Base-by-base conservation (phyloP, 2,113 vertebrate species). In the Aptenodytes forsteri region DNA sequence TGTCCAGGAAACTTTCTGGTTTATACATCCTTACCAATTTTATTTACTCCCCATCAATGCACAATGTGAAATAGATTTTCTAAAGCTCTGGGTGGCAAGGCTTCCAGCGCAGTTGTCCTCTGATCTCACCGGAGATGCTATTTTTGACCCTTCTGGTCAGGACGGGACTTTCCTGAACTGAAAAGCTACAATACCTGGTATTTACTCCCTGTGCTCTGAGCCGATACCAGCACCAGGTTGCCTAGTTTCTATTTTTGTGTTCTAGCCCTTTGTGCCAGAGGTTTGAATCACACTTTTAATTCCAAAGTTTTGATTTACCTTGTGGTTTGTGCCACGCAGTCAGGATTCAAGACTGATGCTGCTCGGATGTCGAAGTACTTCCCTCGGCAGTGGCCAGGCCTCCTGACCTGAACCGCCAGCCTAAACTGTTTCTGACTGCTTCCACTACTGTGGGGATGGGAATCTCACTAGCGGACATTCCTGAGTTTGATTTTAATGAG, bases 301-400 rank as follows among this genome's bases (percentile, higher is more conserved):
- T 75, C 42, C 29, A 4, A n/a, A 75, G 5, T 50, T 82, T 71
- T 83, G 32, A 64, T 76, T 92, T 64, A 11, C 29, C 2, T 32
- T 85, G 38, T 56, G 67, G 36, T 34, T 90, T 80, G 13, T 80
- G 55, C n/a, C 22, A 34, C 8, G 4, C 8, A 23, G 3, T 42
- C 59, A 16, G 22, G 12, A 62, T 70, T 89, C 26, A 34, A 59
- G 76, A 21, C n/a, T 38, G 36, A 42, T 54, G 16, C 47, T 38
- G 32, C 21, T n/a, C 0, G 0, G 6, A 23, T 47, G 22, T 36
- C 1, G 1, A 65, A 83, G 58, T 11, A 17, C 25, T 62, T 87
- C 36, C 27, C 3, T 0, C 19, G 62, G 59, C 9, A 58, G 22
- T 10, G 10, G 42, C 25, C 38, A 44, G 50, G 30, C 9, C 62